These are phyloP conservation scores for Equus przewalskii DNA, from an alignment of 2,113 vertebrate species.

Conservation along the genomic window DNA sequence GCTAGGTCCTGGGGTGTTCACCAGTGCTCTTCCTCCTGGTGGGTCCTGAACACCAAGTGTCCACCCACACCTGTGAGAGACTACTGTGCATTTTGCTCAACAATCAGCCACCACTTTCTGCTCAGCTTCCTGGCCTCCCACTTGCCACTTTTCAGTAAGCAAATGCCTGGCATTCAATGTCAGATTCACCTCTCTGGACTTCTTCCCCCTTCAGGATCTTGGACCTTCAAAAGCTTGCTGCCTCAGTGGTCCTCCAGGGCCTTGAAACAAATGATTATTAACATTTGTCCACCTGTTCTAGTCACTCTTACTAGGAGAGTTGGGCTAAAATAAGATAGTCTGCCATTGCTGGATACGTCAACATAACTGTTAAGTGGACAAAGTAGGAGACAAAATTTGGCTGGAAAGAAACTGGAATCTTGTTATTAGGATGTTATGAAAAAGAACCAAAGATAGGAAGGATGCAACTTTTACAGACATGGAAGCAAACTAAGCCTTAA, in stretches of 20 bases:
- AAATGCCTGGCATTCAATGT: not conserved
- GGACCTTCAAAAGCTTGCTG: not conserved
- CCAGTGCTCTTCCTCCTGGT: not conserved
- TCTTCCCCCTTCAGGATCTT: not conserved
- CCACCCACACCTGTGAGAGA: not conserved
- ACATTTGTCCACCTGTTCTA: not conserved
- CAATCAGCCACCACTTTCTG: not conserved
- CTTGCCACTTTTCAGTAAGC: not conserved
- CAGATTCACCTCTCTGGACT: not conserved
- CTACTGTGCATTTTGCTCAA: not conserved
- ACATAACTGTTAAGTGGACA: not conserved
- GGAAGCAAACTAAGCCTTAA: not conserved
- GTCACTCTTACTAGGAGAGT: not conserved
- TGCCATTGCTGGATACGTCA: not conserved
- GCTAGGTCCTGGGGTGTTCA: not conserved
- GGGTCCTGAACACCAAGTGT: not conserved
- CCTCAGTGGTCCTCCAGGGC: not conserved
- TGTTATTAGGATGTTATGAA: not conserved
- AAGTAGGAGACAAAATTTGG: not conserved
- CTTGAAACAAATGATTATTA: not conserved
- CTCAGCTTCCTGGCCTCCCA: not conserved
- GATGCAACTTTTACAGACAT: not conserved
- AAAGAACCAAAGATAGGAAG: not conserved
- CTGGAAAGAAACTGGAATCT: conserved; percentile 15
- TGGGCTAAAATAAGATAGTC: not conserved